phyloP scores from a whole-genome alignment of 2,888 invertebrate species.

The Cephus pygmeus region DNA sequence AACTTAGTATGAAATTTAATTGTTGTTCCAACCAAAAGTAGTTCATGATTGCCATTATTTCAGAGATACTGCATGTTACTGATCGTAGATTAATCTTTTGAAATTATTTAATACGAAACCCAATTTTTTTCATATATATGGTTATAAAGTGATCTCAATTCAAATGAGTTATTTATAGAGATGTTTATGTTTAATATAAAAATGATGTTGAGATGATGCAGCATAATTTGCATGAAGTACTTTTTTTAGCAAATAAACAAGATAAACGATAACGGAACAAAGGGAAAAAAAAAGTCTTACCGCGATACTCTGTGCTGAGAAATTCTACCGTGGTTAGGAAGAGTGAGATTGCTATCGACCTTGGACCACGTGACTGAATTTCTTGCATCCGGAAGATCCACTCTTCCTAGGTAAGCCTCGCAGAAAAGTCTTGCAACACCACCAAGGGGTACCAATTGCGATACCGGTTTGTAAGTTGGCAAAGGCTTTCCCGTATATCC shows the following conservation, averaged over 20 bases:
- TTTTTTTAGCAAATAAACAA: neutral
- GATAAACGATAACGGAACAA: conserved; percentile 2
- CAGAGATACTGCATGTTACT: too few relatives aligned
- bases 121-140: neutral
- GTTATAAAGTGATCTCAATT: conserved; percentile 6
- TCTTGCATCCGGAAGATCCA: conserved; percentile 78
- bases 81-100: too few relatives aligned
- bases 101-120: too few relatives aligned
- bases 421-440: conserved; percentile 77
- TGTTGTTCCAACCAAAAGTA: too few relatives aligned
- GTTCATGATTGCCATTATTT: too few relatives aligned
- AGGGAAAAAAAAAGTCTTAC: conserved; percentile 46
- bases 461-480: conserved; percentile 76
- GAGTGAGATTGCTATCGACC: conserved; percentile 70
- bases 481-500: conserved; percentile 65
- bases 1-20: too few relatives aligned
- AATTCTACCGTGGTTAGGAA: conserved; percentile 62
- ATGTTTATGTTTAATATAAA: too few relatives aligned
- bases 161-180: too few relatives aligned
- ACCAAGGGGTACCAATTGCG: conserved; percentile 74
- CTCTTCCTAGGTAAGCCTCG: conserved; percentile 82
- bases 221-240: too few relatives aligned
- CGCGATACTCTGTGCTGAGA: conserved; percentile 65
- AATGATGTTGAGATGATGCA: too few relatives aligned
- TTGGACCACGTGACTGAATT: conserved; percentile 80